Conservation (phyloP, 2,113 vertebrate species). For the Hemiscyllium ocellatum region DNA sequence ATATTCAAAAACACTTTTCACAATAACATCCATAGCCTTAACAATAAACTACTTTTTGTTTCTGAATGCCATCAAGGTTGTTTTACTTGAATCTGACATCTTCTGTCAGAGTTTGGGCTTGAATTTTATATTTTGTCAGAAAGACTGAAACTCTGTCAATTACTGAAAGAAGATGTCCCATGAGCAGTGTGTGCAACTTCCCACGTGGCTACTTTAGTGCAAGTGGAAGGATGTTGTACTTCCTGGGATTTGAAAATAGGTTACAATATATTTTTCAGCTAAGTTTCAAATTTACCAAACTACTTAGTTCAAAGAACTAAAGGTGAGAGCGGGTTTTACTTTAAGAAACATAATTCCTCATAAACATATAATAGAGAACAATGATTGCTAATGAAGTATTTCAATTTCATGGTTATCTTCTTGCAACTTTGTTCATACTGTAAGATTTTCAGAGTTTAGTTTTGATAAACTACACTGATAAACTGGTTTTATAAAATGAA, state of each 20-base stretch:
- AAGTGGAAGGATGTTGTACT: background rate
- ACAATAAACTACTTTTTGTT: background rate
- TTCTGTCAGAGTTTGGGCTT: background rate
- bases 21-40: background rate
- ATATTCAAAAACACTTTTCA: background rate
- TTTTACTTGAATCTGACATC: background rate
- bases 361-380: background rate
- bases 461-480: background rate
- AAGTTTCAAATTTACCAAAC: background rate
- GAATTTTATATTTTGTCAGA: background rate
- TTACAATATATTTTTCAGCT: background rate
- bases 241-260: background rate
- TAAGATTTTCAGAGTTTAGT: background rate
- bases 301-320: background rate
- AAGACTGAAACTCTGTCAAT: background rate
- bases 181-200: background rate
- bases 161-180: background rate
- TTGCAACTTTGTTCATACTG: background rate
- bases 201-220: background rate
- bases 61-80: background rate
- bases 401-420: background rate
- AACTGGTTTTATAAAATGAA: background rate
- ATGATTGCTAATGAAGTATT: background rate
- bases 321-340: background rate
- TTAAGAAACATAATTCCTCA: background rate